Conservation (phyloP, 2,888 invertebrate species). For the Hydrotaea cyrtoneurina region DNA sequence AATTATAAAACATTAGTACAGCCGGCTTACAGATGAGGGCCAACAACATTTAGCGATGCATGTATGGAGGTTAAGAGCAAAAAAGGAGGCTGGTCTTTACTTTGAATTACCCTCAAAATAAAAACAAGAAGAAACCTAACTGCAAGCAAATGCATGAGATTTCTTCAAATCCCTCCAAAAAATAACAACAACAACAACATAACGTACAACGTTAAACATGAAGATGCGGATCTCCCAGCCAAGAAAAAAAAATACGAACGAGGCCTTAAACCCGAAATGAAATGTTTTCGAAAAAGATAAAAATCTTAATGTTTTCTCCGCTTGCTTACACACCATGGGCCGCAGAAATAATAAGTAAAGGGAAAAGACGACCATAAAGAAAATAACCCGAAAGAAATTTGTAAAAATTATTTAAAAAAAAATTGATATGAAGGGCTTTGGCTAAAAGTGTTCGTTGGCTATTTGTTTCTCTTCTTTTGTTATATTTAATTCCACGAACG, state of each 20-base stretch:
- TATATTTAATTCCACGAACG: slow-evolving; percentile 64
- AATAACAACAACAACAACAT: too few species aligned
- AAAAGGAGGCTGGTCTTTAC: slow-evolving; percentile 57
- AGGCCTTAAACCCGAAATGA: slow-evolving; percentile 9
- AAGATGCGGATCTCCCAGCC: slow-evolving; percentile 23
- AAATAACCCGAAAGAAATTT: slow-evolving; percentile 9
- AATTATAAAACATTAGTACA: slow-evolving; percentile 70
- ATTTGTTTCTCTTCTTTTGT: slow-evolving; percentile 44
- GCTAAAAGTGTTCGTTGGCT: slow-evolving; percentile 17
- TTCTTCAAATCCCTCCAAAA: slow-evolving; percentile 6
- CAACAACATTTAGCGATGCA: neutral
- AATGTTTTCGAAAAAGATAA: slow-evolving; percentile 16
- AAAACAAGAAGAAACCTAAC: neutral
- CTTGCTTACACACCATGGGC: too few species aligned
- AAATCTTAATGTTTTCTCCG: slow-evolving; percentile 22
- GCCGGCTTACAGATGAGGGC: slow-evolving; percentile 42
- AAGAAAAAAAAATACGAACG: neutral
- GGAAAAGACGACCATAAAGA: neutral
- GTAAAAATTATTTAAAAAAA: slow-evolving; percentile 22
- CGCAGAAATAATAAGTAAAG: neutral
- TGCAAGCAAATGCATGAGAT: slow-evolving; percentile 45
- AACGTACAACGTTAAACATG: neutral
- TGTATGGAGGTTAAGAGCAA: slow-evolving; percentile 21
- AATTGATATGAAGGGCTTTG: slow-evolving; percentile 16
- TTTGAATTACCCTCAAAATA: neutral